Evolutionary conservation across 1,140 invertebrate genomes (phyloP).

Genomic region (Thaumatotibia leucotreta): DNA sequence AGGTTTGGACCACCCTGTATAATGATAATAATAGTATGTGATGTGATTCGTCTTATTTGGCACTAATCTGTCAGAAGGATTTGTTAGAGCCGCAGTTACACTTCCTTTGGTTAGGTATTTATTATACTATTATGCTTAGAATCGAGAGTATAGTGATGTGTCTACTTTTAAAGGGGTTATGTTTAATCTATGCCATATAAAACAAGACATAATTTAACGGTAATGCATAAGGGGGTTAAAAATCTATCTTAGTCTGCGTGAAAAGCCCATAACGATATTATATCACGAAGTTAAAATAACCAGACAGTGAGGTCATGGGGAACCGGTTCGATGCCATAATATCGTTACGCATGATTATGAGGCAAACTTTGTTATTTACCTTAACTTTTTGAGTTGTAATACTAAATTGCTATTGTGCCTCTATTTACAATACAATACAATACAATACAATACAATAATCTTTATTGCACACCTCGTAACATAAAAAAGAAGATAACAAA

Average conservation of each 20-base stretch:
- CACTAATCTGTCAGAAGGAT: too few relatives aligned
- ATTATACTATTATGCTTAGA: too few relatives aligned
- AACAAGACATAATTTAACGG: not conserved
- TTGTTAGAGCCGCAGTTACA: too few relatives aligned
- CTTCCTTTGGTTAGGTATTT: not conserved
- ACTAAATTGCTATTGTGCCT: not conserved
- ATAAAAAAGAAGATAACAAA: too few relatives aligned
- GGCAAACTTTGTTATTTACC: not conserved
- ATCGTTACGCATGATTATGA: not conserved
- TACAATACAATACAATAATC: too few relatives aligned
- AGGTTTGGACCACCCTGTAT: too few relatives aligned
- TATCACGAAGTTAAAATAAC: slow-evolving; percentile 42
- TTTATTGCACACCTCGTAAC: too few relatives aligned
- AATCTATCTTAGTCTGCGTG: not conserved
- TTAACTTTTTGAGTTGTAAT: too few relatives aligned
- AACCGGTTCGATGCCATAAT: slow-evolving; percentile 36
- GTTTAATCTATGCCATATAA: not conserved
- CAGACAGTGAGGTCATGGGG: slow-evolving; percentile 55
- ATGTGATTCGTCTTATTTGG: too few relatives aligned
- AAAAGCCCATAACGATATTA: slow-evolving; percentile 3
- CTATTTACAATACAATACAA: not conserved
- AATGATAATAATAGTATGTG: too few relatives aligned
- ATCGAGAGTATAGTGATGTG: too few relatives aligned
- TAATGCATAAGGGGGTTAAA: not conserved
- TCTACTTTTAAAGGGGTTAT: not conserved